Conservation (phyloP, 2,797 vertebrate species). For the Mycteria americana region DNA sequence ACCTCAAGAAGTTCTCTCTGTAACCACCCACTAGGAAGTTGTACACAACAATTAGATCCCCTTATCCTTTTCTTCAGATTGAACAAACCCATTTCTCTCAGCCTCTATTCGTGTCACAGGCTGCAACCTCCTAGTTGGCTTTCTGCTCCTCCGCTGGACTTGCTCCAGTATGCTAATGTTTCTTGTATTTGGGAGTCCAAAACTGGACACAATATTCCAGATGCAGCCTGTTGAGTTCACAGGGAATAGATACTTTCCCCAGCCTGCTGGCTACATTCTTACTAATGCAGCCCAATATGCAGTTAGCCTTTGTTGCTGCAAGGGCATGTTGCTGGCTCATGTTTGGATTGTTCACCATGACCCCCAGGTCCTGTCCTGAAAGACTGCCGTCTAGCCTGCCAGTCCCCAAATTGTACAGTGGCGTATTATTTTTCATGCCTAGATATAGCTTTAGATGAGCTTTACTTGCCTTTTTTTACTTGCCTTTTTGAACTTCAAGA, state of each 20-base stretch:
- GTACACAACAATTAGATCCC: background rate
- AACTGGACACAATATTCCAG: background rate
- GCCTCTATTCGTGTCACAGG: background rate
- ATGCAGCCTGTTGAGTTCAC: background rate
- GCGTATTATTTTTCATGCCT: background rate
- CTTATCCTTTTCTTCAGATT: background rate
- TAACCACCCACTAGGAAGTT: background rate
- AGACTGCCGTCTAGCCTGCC: background rate
- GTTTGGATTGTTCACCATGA: background rate
- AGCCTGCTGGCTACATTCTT: background rate
- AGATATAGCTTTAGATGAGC: background rate
- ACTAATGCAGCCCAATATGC: background rate
- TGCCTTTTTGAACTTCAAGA: background rate
- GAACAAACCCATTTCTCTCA: background rate
- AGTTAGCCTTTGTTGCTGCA: background rate
- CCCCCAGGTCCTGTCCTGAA: background rate
- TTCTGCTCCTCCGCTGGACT: background rate
- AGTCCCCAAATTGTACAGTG: background rate
- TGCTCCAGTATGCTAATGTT: background rate
- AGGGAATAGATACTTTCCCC: background rate
- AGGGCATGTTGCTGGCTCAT: background rate
- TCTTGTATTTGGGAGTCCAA: background rate
- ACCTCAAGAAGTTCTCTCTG: background rate
- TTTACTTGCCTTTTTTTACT: background rate
- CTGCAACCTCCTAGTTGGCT: background rate